Evolutionary conservation across 1,140 invertebrate genomes (phyloP).

Genomic region (Agrilus planipennis): DNA sequence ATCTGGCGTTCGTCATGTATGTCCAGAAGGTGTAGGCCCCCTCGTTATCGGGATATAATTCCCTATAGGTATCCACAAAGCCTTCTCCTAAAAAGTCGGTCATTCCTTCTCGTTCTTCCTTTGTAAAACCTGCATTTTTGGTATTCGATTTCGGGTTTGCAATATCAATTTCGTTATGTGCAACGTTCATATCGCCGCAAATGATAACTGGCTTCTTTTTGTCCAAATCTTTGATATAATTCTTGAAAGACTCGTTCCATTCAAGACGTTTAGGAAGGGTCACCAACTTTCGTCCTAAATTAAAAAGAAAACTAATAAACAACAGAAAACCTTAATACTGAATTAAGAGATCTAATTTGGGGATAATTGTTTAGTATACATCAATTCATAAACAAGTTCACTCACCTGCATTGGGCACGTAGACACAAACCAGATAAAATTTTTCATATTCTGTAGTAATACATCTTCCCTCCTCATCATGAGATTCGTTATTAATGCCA

Average conservation of each 20-base stretch:
- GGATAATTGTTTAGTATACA: background rate
- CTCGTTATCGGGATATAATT: conserved; percentile 74
- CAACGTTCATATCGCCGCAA: conserved; percentile 95
- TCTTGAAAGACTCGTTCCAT: conserved; percentile 79
- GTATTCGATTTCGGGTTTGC: conserved; percentile 90
- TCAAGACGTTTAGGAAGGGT: conserved; percentile 77
- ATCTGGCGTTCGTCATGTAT: conserved; percentile 72
- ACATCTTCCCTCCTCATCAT: conserved; percentile 78
- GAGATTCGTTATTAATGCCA: conserved; percentile 62
- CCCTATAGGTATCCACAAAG: conserved; percentile 81
- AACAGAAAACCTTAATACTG: background rate
- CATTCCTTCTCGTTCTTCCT: conserved; percentile 87
- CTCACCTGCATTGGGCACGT: conserved; percentile 61
- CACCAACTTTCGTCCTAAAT: conserved; percentile 64
- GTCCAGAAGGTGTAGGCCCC: conserved; percentile 92
- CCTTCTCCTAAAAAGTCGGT: conserved; percentile 64
- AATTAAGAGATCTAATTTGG: conserved; percentile 3
- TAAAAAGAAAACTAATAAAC: too few relatives aligned
- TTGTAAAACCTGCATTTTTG: conserved; percentile 90
- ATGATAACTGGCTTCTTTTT: conserved; percentile 87
- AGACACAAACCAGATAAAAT: conserved; percentile 71
- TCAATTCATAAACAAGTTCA: conserved; percentile 12
- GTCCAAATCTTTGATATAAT: conserved; percentile 70
- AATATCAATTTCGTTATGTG: conserved; percentile 91
- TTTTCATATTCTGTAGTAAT: conserved; percentile 92